These are phyloP conservation scores for Todiramphus saurophagus DNA, from an alignment of 2,113 vertebrate genomes.

Conservation along the genomic window DNA sequence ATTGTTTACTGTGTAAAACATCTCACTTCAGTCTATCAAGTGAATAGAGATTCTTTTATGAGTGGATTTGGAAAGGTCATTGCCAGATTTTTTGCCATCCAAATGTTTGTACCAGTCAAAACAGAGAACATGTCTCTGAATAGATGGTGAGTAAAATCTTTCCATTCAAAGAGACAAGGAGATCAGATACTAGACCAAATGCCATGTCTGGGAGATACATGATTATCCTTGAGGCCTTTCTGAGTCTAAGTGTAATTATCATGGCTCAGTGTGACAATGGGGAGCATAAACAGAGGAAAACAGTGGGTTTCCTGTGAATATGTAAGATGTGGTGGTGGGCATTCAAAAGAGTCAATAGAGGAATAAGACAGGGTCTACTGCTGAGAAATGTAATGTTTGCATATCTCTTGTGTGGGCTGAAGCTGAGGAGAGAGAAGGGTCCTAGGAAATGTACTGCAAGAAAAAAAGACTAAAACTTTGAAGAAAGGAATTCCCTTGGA, in stretches of 20 bases:
- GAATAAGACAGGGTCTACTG: not conserved
- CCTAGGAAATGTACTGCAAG: not conserved
- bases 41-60: not conserved
- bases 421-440: not conserved
- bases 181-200: not conserved
- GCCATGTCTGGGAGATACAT: not conserved
- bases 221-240: constrained; percentile 8
- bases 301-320: not conserved
- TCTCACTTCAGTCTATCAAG: not conserved
- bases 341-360: not conserved
- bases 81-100: not conserved
- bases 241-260: not conserved
- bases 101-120: not conserved
- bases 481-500: not conserved
- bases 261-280: not conserved
- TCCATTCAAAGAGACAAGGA: not conserved
- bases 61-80: not conserved
- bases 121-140: not conserved
- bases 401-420: not conserved
- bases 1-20: not conserved
- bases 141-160: not conserved
- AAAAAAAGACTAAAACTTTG: not conserved
- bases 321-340: not conserved
- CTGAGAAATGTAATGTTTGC: not conserved
- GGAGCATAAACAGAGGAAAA: not conserved